phyloP scores from a whole-genome alignment of 1,140 invertebrate species.

The Aphelinus atriplicis region DNA sequence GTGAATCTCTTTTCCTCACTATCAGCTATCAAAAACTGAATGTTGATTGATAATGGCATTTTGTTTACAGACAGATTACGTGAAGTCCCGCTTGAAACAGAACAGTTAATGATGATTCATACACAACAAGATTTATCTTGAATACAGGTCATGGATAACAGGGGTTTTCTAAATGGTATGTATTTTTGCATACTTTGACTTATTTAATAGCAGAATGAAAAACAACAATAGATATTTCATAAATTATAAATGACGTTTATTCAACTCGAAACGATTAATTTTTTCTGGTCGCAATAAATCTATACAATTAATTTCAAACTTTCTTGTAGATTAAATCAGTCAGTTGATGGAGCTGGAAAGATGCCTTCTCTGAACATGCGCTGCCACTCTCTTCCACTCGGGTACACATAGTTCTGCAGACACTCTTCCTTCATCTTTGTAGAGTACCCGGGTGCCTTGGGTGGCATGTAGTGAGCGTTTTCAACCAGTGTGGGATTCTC shows the following conservation, averaged over 20 bases:
- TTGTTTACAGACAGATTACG: constrained; percentile 60
- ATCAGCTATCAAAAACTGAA: too few relatives aligned
- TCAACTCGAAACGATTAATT: too few relatives aligned
- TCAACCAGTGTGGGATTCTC: constrained; percentile 75
- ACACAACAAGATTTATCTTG: background rate
- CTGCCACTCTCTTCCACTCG: constrained; percentile 80
- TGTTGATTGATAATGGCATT: too few relatives aligned
- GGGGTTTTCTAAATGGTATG: too few relatives aligned
- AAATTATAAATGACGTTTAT: too few relatives aligned
- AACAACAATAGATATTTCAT: too few relatives aligned
- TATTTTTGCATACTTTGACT: too few relatives aligned
- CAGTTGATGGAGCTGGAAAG: constrained; percentile 51
- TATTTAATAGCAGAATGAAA: too few relatives aligned
- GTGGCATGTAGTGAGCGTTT: constrained; percentile 78
- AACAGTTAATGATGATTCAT: background rate
- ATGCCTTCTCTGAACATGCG: constrained; percentile 68
- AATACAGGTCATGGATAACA: too few relatives aligned
- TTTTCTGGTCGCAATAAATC: too few relatives aligned
- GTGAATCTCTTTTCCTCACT: too few relatives aligned
- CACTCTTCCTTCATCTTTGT: constrained; percentile 78
- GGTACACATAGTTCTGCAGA: constrained; percentile 77
- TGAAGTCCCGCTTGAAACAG: constrained; percentile 53
- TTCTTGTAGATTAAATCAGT: background rate
- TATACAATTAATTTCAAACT: too few relatives aligned
- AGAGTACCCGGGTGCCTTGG: constrained; percentile 80